Conservation (phyloP, 2,888 invertebrate species). For the Thyatira batis region DNA sequence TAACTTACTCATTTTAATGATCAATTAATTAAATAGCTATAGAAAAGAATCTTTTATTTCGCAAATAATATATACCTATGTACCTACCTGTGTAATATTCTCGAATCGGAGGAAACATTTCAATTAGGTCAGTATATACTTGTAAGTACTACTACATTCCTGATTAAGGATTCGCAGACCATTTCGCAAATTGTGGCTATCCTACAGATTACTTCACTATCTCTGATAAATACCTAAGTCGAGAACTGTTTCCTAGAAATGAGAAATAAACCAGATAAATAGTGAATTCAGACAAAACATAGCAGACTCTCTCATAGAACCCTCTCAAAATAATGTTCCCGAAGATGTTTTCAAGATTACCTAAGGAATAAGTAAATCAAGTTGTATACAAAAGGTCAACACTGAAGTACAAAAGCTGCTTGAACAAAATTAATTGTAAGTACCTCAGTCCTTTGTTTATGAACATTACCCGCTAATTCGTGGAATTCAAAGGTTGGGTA, state of each 20-base stretch:
- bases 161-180: too few relatives aligned
- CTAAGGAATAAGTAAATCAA: neutral
- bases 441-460: neutral
- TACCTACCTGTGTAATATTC: too few relatives aligned
- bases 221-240: neutral
- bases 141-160: too few relatives aligned
- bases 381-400: constrained; percentile 7
- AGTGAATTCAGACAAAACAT: neutral
- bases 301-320: neutral
- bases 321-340: neutral
- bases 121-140: too few relatives aligned
- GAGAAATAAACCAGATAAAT: neutral
- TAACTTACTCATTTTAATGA: too few relatives aligned
- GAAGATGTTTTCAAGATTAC: neutral
- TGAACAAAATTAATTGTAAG: neutral
- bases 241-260: neutral
- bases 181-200: too few relatives aligned
- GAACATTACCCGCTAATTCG: neutral
- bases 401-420: neutral
- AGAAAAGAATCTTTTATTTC: too few relatives aligned
- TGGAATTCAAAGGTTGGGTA: neutral
- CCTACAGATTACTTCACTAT: too few relatives aligned
- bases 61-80: too few relatives aligned
- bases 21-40: too few relatives aligned
- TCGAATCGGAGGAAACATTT: too few relatives aligned